Conservation (phyloP, 2,888 invertebrate genomes). For the Subacronicta megacephala region DNA sequence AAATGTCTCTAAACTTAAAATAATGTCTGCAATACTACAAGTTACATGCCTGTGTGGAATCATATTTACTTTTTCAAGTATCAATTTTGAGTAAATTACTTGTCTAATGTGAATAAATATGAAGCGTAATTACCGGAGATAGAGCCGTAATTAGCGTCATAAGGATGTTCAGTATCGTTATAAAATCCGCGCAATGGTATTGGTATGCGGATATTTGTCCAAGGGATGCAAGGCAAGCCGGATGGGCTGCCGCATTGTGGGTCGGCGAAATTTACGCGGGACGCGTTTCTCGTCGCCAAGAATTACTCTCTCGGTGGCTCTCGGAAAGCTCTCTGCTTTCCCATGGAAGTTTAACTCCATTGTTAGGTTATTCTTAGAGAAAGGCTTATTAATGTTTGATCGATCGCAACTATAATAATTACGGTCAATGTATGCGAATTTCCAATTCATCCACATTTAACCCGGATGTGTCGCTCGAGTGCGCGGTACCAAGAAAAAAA, state of each 20-base stretch:
- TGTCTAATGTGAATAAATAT: slow-evolving; percentile 1
- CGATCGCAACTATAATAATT: slow-evolving; percentile 39
- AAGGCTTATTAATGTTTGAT: slow-evolving; percentile 56
- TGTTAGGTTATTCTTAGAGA: slow-evolving; percentile 69
- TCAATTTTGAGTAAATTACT: slow-evolving; percentile 10
- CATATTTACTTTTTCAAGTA: slow-evolving; percentile 40
- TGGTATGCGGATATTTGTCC: slow-evolving; percentile 63
- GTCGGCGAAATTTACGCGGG: slow-evolving; percentile 77
- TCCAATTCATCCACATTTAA: slow-evolving; percentile 36
- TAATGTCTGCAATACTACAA: neutral
- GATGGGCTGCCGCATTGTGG: slow-evolving; percentile 68
- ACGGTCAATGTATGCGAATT: slow-evolving; percentile 38
- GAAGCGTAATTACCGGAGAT: slow-evolving; percentile 13
- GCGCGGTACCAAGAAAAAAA: slow-evolving; percentile 66
- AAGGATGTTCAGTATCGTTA: slow-evolving; percentile 19
- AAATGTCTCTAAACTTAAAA: too few relatives aligned
- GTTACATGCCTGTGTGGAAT: slow-evolving; percentile 4
- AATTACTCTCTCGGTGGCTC: slow-evolving; percentile 60
- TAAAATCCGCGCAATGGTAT: slow-evolving; percentile 41
- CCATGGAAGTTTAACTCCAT: slow-evolving; percentile 69
- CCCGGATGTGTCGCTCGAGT: slow-evolving; percentile 57
- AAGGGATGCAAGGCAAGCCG: slow-evolving; percentile 64
- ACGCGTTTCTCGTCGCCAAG: slow-evolving; percentile 67
- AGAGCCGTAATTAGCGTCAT: slow-evolving; percentile 23
- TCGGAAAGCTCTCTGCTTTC: slow-evolving; percentile 74